Conservation (phyloP, 1,140 invertebrate genomes). For the Neuroterus valhalla region DNA sequence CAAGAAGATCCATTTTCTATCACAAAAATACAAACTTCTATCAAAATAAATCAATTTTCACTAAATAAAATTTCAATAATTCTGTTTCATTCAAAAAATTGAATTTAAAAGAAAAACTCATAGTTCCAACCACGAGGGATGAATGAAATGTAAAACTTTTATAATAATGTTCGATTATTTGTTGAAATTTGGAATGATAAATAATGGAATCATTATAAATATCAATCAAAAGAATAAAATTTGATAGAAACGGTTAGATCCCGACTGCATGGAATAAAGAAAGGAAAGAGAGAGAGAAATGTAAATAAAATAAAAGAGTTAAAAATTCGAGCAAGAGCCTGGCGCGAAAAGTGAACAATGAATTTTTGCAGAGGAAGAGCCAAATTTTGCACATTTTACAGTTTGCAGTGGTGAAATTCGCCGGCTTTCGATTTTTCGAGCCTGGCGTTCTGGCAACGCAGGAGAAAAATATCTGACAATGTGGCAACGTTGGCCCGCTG, state of each 20-base stretch:
- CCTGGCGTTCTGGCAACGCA: conserved; percentile 2
- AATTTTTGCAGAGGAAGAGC: background rate
- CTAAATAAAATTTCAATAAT: too few species aligned
- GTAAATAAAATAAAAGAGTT: background rate
- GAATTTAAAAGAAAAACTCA: too few species aligned
- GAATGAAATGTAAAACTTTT: too few species aligned
- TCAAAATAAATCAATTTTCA: too few species aligned
- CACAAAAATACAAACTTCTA: too few species aligned
- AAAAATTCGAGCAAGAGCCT: background rate
- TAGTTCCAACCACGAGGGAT: too few species aligned
- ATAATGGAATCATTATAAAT: too few species aligned
- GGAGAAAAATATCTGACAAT: conserved; percentile 10
- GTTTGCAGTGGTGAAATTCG: background rate
- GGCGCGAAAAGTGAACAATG: conserved; percentile 8
- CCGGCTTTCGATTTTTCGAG: background rate
- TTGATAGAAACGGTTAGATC: background rate
- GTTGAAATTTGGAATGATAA: too few species aligned
- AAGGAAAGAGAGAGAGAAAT: background rate
- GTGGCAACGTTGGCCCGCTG: conserved; percentile 9
- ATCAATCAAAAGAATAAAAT: background rate
- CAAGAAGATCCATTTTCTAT: too few species aligned
- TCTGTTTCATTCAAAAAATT: too few species aligned
- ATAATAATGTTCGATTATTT: too few species aligned
- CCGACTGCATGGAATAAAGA: background rate
- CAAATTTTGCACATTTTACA: background rate